Evolutionary conservation across 2,888 invertebrate genomes (phyloP).

Genomic region (Antitype chi): DNA sequence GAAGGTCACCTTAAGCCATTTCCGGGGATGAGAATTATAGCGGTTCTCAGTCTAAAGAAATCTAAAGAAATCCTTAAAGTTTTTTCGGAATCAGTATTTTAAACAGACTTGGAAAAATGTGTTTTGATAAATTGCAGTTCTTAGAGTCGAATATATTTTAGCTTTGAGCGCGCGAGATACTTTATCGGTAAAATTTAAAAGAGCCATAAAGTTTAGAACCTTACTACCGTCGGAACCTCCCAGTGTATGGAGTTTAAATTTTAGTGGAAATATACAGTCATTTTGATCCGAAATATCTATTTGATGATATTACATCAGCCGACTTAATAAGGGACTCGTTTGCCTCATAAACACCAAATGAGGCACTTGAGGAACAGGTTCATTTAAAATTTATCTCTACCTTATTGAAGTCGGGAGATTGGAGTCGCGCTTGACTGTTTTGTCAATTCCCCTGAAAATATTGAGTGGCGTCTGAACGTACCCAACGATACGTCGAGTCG

Average conservation of each 20-base stretch:
- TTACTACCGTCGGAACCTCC: constrained; percentile 15
- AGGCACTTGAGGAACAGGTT: constrained; percentile 2
- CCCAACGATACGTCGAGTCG: neutral
- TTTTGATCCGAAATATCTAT: constrained; percentile 24
- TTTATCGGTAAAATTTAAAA: constrained; percentile 50
- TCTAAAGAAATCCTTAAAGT: constrained; percentile 27
- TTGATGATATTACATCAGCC: constrained; percentile 15
- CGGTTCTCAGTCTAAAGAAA: constrained; percentile 34
- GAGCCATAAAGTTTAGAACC: constrained; percentile 38
- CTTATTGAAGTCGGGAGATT: constrained; percentile 11
- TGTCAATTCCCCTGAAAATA: constrained; percentile 20
- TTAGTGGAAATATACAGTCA: neutral
- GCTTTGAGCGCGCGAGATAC: constrained; percentile 38
- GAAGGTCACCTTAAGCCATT: constrained; percentile 47
- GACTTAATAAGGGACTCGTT: constrained; percentile 3
- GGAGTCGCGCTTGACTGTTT: neutral
- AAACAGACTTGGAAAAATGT: constrained; percentile 36
- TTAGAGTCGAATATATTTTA: constrained; percentile 51
- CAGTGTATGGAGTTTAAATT: constrained; percentile 14
- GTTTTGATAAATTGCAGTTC: constrained; percentile 55
- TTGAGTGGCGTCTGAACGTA: constrained; percentile 13
- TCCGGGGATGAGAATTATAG: constrained; percentile 42
- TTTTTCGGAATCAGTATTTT: constrained; percentile 49
- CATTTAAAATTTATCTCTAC: constrained; percentile 1
- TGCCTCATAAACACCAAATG: constrained; percentile 4